Percentiles rank a stretch among this genome's conserved stretches.
phyloP scores from a whole-genome alignment of 2,113 vertebrate species.

The Microtus ochrogaster region DNA sequence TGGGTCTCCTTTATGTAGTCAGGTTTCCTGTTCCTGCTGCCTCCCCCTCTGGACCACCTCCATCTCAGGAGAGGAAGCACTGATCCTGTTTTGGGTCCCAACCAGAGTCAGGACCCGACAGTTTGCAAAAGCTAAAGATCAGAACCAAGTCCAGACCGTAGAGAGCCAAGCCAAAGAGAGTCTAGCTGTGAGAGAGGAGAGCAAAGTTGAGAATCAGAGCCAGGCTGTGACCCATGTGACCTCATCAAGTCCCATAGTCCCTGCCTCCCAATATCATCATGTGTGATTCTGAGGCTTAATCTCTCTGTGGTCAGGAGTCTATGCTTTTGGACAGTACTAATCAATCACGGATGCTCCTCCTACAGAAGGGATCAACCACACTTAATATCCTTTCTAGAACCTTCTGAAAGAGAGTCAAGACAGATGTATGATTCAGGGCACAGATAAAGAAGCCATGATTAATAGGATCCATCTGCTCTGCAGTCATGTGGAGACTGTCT shows the following conservation, averaged over 20 bases:
- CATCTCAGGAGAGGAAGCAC: too few relatives aligned
- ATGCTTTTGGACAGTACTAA: fast-evolving
- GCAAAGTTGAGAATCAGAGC: too few relatives aligned
- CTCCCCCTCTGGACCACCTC: neutral
- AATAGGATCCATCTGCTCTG: neutral
- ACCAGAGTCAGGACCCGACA: too few relatives aligned
- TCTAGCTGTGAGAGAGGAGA: too few relatives aligned
- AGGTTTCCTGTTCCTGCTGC: too few relatives aligned
- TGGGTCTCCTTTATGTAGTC: neutral
- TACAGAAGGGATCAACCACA: neutral
- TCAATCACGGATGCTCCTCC: neutral
- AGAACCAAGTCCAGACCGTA: too few relatives aligned
- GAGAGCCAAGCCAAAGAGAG: too few relatives aligned
- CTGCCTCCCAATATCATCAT: too few relatives aligned
- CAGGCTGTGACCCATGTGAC: neutral
- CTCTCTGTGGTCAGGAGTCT: neutral
- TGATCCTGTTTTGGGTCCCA: too few relatives aligned
- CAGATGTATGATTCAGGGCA: fast-evolving
- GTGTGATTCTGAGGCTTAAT: too few relatives aligned
- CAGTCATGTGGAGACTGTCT: fast-evolving
- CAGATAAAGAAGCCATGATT: fast-evolving
- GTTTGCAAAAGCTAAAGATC: too few relatives aligned
- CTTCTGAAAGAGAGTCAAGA: neutral
- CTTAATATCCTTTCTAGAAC: neutral
- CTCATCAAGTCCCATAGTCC: neutral